Percentiles rank a stretch among this genome's conserved stretches.
phyloP scores from a whole-genome alignment of 2,797 vertebrate genomes.

The Crenichthys baileyi region DNA sequence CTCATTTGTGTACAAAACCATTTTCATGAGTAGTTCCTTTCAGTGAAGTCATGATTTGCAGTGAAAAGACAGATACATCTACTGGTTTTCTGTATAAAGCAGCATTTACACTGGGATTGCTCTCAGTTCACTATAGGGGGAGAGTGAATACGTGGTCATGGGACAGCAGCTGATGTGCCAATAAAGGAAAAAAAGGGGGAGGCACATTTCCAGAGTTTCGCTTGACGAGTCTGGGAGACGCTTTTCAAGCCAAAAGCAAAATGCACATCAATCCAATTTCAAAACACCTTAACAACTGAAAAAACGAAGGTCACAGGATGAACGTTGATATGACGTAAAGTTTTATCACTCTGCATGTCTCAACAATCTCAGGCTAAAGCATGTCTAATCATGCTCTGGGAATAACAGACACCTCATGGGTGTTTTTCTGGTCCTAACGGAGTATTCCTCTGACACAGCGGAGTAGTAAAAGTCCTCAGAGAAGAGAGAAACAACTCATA shows the following conservation, averaged over 20 bases:
- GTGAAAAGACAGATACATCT: conserved; percentile 11
- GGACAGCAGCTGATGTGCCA: conserved; percentile 50
- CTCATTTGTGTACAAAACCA: not conserved
- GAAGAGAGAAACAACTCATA: not conserved
- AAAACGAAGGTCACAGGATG: conserved; percentile 17
- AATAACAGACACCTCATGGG: conserved; percentile 27
- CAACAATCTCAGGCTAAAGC: conserved; percentile 47
- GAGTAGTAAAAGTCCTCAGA: conserved; percentile 13
- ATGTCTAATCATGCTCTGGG: conserved; percentile 61
- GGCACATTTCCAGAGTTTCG: conserved; percentile 25
- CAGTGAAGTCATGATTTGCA: not conserved
- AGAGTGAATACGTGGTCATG: conserved; percentile 67
- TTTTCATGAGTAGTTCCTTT: not conserved
- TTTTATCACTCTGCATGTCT: conserved; percentile 31
- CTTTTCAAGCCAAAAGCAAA: conserved; percentile 4
- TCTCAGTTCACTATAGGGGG: conserved; percentile 38
- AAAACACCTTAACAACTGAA: conserved; percentile 5
- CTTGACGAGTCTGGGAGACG: conserved; percentile 10
- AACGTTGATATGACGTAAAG: conserved; percentile 16
- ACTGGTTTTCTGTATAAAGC: conserved; percentile 28
- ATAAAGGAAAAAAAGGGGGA: conserved; percentile 53
- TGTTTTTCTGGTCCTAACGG: conserved; percentile 36
- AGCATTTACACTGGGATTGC: conserved; percentile 24
- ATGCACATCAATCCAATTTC: not conserved
- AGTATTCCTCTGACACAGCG: conserved; percentile 32